Conservation (phyloP, 1,140 invertebrate genomes). For the Pogonomyrmex barbatus region DNA sequence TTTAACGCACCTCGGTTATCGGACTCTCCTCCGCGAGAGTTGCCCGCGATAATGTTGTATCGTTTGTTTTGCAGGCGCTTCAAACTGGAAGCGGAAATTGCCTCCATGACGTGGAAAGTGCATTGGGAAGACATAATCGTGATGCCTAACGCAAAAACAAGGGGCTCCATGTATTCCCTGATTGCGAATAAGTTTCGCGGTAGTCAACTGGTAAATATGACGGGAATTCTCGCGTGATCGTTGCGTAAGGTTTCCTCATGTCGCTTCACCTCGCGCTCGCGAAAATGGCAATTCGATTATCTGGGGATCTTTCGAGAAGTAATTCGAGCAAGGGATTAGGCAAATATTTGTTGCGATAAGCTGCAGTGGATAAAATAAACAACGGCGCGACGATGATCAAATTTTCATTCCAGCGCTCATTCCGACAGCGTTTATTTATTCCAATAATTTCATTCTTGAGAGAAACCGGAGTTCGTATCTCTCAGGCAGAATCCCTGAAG, state of each 20-base stretch:
- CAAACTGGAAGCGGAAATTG: constrained; percentile 96
- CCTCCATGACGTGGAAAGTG: constrained; percentile 98
- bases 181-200: constrained; percentile 86
- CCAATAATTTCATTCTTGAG: background rate
- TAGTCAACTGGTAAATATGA: constrained; percentile 88
- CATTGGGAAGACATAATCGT: constrained; percentile 92
- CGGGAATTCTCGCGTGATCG: constrained; percentile 2
- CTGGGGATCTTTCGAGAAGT: background rate
- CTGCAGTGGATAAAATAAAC: background rate
- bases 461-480: background rate
- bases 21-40: background rate
- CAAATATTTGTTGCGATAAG: background rate
- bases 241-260: background rate
- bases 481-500: background rate
- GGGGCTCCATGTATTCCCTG: constrained; percentile 89
- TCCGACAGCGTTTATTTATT: constrained; percentile 1
- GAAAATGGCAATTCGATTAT: constrained; percentile 2
- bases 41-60: constrained; percentile 38
- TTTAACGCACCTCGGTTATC: background rate
- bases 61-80: constrained; percentile 90
- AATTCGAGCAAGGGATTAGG: constrained; percentile 23
- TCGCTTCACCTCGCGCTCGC: background rate
- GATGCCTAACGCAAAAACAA: constrained; percentile 81
- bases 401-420: constrained; percentile 24
- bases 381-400: background rate